Base-by-base conservation (phyloP, 2,113 vertebrate genomes). In the Phalacrocorax carbo region DNA sequence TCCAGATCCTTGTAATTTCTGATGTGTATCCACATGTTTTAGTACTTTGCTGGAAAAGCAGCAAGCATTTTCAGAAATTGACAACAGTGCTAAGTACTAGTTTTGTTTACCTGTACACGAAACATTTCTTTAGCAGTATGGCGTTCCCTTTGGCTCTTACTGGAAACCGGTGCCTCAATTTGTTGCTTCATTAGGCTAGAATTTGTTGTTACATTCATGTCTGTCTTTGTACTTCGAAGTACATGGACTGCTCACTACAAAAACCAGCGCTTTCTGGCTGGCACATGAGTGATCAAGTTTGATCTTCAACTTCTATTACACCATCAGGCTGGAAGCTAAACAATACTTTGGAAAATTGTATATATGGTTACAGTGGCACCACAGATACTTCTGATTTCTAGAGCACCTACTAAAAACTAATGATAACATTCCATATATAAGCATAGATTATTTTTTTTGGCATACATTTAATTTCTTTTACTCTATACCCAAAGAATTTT, bases 101-200 rank as follows among this genome's bases (percentile, higher is more conserved):
- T 52, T 92, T 90, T 55, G 30, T 92, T 72, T 73, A 27, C 49
- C 10, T 52, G 25, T 75, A 42, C 60, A 65, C 25, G n/a, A 57
- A 81, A 68, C 15, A 3, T 73, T 86, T 87, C 42, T 87, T 92
- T 78, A 82, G 52, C 69, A 55, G 27, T 60, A 7, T 42, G 58
- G 10, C 44, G 49, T 91, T 88, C 42, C 65, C 17, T 95, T 89
- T 96, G 88, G 44, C 78, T 83, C n/a, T 13, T 95, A 52, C 85
- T 89, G 73, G 71, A 93, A 96, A 55, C 40, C 6, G 13, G 62
- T 92, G 82, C 77, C 73, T 95, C 91, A 85, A 44, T 94, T 87
- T 81, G 55, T 94, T 96, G 48, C 68, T 97, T 94, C 89, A 82
- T 88, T 96, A 81, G 69, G 11, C 77, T 90, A 76, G 84, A 81